phyloP scores from a whole-genome alignment of 2,113 vertebrate species.

The Ciconia maguari region DNA sequence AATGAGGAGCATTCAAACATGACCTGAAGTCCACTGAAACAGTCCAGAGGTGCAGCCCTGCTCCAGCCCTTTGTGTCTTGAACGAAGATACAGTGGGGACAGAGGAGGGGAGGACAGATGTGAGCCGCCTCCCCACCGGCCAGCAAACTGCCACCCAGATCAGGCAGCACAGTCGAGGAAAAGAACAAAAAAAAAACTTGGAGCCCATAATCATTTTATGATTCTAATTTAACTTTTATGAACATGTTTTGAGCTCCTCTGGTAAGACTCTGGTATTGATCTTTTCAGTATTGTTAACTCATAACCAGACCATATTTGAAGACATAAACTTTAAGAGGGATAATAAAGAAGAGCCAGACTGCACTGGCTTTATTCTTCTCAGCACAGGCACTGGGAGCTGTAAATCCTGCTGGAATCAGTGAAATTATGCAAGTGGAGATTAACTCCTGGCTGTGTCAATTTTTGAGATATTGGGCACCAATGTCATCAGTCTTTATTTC shows the following conservation, averaged over 20 bases:
- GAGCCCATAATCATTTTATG: constrained; percentile 71
- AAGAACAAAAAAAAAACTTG: background rate
- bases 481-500: background rate
- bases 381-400: constrained; percentile 4
- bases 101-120: background rate
- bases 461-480: background rate
- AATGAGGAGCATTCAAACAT: background rate
- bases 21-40: background rate
- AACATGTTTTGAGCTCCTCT: constrained; percentile 66
- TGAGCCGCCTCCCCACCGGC: background rate
- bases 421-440: constrained; percentile 47
- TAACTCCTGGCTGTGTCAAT: constrained; percentile 2
- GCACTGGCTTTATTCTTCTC: constrained; percentile 37
- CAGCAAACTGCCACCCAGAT: constrained; percentile 12
- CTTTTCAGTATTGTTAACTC: constrained; percentile 74
- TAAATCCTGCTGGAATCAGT: constrained; percentile 63
- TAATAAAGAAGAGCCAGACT: constrained; percentile 71
- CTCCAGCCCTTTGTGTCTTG: background rate
- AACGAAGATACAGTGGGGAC: background rate
- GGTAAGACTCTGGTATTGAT: constrained; percentile 72
- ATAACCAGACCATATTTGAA: constrained; percentile 77
- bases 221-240: constrained; percentile 76
- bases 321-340: constrained; percentile 76
- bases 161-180: background rate
- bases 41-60: fast-evolving